Evolutionary conservation across 1,140 invertebrate genomes (phyloP), one percentile per base, ranked within the genome.

Genomic region (Zelostemma sp.): DNA sequence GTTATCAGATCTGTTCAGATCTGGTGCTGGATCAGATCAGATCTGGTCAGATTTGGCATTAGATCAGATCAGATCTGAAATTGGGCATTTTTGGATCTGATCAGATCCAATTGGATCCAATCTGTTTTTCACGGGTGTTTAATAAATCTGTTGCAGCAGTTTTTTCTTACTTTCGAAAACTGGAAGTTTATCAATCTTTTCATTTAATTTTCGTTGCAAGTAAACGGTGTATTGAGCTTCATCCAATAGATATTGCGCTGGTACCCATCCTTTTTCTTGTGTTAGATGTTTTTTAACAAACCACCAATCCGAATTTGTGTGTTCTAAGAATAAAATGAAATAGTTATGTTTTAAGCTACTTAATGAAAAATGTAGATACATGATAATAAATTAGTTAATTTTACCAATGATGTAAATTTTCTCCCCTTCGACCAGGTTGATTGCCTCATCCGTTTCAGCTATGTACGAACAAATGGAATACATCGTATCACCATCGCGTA

Each of bases 231-330:
- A 97, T 66, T 91, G 91, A 1, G 86, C 83, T 80, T 94, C 92
- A 77, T 94, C 91, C 86, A 95, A 90, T 0, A 97, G 85, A 75
- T 95, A 93, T 79, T 94, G 91, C 1, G 94, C 92, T n/a, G 95
- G 95, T 17, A 96, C 95, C 91, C 93, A 96, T 50, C 95, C 95
- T 76, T 92, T 94, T 84, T 97, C 94, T 80, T 95, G 92, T 0
- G 95, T 96, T 12, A 96, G 84, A 82, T 93, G 90, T 84, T 97
- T 97, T 68, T 90, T 91, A 0, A 97, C 94, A 78, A 95, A 95
- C 95, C 95, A 97, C 94, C 94, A 96, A 75, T 96, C 94, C 62
- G 86, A 81, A 74, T 93, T 93, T 38, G 91, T 90, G 55, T 90
- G 91, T 82, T 93, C 92, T 90, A 45, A 73, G 65, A 38, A 50